Percentiles rank a stretch among this genome's conserved stretches.
phyloP scores from a whole-genome alignment of 2,113 vertebrate species.

The Dicrurus megarhynchus region DNA sequence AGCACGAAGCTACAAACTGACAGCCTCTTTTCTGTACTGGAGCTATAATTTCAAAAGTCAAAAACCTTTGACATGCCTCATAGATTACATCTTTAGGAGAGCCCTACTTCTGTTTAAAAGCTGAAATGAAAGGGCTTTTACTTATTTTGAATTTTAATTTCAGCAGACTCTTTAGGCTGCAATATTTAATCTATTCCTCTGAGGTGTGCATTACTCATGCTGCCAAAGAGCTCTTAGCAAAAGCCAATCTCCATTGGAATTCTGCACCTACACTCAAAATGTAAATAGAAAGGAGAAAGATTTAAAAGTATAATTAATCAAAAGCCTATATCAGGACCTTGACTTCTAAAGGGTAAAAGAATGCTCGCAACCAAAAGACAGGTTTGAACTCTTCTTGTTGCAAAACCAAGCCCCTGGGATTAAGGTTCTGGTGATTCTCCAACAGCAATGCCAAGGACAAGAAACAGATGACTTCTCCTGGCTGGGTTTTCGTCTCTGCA shows the following conservation, averaged over 20 bases:
- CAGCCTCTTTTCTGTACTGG: not conserved
- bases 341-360: not conserved
- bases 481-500: not conserved
- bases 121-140: not conserved
- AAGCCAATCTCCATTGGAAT: not conserved
- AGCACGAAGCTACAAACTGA: not conserved
- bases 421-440: not conserved
- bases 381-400: not conserved
- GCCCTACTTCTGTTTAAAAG: not conserved
- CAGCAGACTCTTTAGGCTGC: not conserved
- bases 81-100: not conserved
- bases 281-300: not conserved
- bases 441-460: not conserved
- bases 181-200: not conserved
- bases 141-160: constrained; percentile 17
- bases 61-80: not conserved
- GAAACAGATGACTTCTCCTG: not conserved
- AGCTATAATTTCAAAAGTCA: constrained; percentile 14
- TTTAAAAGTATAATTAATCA: constrained; percentile 22
- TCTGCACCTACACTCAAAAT: not conserved
- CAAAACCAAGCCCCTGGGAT: not conserved
- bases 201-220: not conserved
- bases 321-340: not conserved
- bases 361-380: not conserved
- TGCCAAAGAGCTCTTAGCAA: not conserved